These are phyloP conservation scores for Paramormyrops kingsleyae DNA, from an alignment of 2,113 vertebrate genomes.

Conservation along the genomic window DNA sequence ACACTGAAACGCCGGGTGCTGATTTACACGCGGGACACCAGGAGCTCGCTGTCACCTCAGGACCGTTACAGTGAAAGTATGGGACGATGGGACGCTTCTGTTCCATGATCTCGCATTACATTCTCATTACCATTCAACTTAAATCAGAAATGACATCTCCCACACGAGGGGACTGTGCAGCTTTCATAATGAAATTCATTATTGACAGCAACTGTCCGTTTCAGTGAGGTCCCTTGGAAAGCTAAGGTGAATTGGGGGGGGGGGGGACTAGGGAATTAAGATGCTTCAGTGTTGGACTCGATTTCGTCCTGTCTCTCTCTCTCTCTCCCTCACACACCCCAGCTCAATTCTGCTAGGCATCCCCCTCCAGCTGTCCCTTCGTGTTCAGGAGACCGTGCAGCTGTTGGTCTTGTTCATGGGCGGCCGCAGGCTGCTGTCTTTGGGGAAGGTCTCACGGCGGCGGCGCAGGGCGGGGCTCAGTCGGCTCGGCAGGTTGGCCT, in stretches of 20 bases:
- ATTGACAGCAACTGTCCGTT: background rate
- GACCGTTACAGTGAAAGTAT: background rate
- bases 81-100: background rate
- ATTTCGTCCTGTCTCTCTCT: background rate
- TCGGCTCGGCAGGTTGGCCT: constrained; percentile 69
- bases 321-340: background rate
- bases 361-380: background rate
- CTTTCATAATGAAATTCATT: background rate
- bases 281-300: background rate
- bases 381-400: constrained; percentile 70
- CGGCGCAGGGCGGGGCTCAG: constrained; percentile 72
- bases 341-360: background rate
- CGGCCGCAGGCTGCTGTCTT: constrained; percentile 60
- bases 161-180: background rate
- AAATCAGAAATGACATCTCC: background rate
- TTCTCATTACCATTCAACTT: background rate
- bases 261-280: background rate
- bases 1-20: constrained; percentile 33
- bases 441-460: constrained; percentile 80
- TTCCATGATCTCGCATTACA: background rate
- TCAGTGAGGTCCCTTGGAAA: background rate
- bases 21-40: constrained; percentile 39
- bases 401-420: constrained; percentile 94
- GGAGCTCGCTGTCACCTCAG: constrained; percentile 20
- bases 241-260: background rate